phyloP scores from a whole-genome alignment of 2,888 invertebrate species.

The Rotaria socialis region DNA sequence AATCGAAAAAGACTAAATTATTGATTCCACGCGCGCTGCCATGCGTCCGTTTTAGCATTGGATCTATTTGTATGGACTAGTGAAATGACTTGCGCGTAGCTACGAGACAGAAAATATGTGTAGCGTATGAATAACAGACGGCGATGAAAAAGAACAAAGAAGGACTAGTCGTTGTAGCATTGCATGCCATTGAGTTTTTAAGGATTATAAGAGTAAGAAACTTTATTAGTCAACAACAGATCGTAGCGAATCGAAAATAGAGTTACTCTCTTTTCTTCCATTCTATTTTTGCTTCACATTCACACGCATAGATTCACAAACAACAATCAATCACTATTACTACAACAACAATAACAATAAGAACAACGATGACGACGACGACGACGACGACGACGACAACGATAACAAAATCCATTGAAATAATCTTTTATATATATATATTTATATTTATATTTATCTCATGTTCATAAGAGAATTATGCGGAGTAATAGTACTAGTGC shows the following conservation, averaged over 20 bases:
- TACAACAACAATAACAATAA: neutral
- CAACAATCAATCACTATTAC: constrained; percentile 21
- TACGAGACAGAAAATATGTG: neutral
- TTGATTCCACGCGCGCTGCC: constrained; percentile 17
- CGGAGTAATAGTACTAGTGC: neutral
- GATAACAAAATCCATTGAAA: neutral
- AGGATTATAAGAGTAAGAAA: constrained; percentile 22
- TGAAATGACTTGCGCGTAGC: neutral
- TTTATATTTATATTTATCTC: neutral
- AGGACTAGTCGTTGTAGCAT: neutral
- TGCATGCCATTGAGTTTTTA: constrained; percentile 7
- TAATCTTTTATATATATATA: neutral
- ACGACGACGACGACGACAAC: neutral
- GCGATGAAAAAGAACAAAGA: neutral
- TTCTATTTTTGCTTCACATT: neutral
- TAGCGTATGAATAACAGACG: constrained; percentile 13
- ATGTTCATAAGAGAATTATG: neutral
- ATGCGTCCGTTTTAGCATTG: constrained; percentile 30
- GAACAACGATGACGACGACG: neutral
- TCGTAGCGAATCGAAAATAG: neutral
- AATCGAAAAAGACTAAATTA: neutral
- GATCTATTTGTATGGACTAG: constrained; percentile 24
- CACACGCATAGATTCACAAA: neutral
- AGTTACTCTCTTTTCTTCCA: constrained; percentile 6
- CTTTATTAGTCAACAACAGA: neutral